Conservation (phyloP, 1,140 invertebrate genomes). For the Lepidurus apus region DNA sequence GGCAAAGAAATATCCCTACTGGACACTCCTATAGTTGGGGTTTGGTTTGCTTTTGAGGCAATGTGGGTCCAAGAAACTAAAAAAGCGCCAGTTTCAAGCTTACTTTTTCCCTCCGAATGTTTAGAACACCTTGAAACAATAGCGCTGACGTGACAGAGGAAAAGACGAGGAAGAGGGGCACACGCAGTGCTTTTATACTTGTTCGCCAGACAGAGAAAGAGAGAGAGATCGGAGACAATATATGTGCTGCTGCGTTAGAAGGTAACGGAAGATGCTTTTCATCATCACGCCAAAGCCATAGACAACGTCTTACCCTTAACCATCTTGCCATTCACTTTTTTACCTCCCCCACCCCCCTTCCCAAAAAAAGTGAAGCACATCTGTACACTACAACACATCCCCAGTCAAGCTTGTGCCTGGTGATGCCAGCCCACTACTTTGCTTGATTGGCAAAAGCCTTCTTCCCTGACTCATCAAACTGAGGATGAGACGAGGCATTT, state of each 20-base stretch:
- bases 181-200: neutral
- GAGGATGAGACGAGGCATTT: neutral
- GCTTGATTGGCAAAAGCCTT: conserved; percentile 17
- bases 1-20: too few relatives aligned
- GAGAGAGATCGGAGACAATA: conserved; percentile 3
- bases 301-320: neutral
- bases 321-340: neutral
- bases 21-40: too few relatives aligned
- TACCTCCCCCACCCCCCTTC: neutral
- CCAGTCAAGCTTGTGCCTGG: too few relatives aligned
- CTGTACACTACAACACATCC: neutral
- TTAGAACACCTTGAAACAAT: conserved; percentile 7
- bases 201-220: neutral
- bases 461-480: conserved; percentile 2
- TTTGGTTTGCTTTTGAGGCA: neutral
- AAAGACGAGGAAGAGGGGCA: neutral
- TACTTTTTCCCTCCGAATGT: neutral
- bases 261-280: conserved; percentile 21
- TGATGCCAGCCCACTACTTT: neutral
- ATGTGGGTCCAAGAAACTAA: neutral
- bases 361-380: conserved; percentile 4
- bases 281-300: conserved; percentile 21
- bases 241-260: neutral
- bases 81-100: neutral
- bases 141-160: neutral